A percentile compares a stretch with the other conserved stretches of the same genome.
These are phyloP conservation scores for Meloidogyne floridensis DNA, from an alignment of 1,140 invertebrate species.

Conservation along the genomic window DNA sequence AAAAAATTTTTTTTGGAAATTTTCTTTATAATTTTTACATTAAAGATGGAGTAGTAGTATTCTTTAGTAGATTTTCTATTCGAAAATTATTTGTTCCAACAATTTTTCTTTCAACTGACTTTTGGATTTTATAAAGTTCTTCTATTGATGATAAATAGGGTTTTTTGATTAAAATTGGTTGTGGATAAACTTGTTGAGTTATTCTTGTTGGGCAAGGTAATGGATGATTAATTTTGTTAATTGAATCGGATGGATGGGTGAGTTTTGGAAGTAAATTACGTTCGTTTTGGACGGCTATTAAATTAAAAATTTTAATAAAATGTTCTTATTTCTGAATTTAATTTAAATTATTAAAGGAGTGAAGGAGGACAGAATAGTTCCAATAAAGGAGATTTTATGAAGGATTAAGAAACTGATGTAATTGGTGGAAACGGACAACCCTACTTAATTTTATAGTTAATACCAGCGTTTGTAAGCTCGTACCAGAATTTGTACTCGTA, in stretches of 20 bases:
- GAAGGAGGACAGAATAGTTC: no score
- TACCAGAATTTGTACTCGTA: no score
- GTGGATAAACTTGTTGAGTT: background rate
- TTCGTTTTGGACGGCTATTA: constrained; percentile 57
- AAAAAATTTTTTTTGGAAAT: background rate
- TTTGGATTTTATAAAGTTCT: constrained; percentile 31
- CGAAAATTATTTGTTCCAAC: background rate
- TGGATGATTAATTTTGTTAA: background rate
- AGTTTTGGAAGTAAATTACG: constrained; percentile 36
- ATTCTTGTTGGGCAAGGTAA: background rate
- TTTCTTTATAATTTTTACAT: background rate
- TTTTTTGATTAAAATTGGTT: background rate
- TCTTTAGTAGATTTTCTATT: background rate
- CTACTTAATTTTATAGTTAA: no score
- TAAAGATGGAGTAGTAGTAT: background rate
- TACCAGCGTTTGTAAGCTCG: no score
- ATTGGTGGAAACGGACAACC: no score
- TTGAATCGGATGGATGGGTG: background rate
- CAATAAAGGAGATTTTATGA: no score
- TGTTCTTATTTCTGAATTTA: no score
- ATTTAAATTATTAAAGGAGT: no score
- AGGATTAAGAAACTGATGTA: no score
- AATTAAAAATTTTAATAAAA: no score
- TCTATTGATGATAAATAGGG: constrained; percentile 48
- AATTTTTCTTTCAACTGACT: no score